Percentiles rank a stretch among this genome's conserved stretches.
Evolutionary conservation across 1,140 invertebrate species (phyloP).

Genomic region (Laupala kohalensis): DNA sequence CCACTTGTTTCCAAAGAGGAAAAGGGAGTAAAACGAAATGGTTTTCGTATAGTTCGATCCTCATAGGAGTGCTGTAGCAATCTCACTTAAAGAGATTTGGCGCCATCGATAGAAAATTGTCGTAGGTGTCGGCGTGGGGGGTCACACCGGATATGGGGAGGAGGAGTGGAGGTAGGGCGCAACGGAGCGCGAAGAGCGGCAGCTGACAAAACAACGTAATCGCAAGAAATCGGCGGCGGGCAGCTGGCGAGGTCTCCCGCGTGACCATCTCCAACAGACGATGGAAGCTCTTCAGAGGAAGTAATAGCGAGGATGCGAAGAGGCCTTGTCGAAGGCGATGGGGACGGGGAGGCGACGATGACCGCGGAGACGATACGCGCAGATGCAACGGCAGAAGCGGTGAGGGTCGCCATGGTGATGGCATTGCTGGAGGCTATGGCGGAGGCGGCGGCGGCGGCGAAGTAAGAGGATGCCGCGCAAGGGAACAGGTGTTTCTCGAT

Average conservation of each 20-base stretch:
- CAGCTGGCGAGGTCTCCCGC: neutral
- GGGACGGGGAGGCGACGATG: neutral
- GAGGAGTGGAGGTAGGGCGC: too few species aligned
- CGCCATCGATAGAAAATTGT: too few species aligned
- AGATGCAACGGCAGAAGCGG: neutral
- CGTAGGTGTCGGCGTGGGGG: neutral
- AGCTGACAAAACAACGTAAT: neutral
- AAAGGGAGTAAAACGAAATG: too few species aligned
- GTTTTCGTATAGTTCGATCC: too few species aligned
- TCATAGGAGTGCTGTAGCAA: too few species aligned
- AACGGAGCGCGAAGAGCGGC: neutral
- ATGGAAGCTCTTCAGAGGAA: neutral
- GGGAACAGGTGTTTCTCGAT: neutral
- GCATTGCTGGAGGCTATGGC: neutral
- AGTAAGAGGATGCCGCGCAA: neutral
- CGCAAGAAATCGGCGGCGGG: neutral
- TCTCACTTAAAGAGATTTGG: too few species aligned
- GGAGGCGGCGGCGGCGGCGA: too few species aligned
- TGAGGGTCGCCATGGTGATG: neutral
- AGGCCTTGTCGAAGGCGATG: neutral
- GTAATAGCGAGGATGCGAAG: neutral
- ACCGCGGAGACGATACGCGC: neutral
- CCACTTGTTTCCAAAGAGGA: too few species aligned
- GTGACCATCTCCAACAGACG: neutral
- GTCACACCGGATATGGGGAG: neutral